These are phyloP conservation scores for Gonatopus flavifemur DNA, from an alignment of 1,140 invertebrate genomes.

Conservation along the genomic window DNA sequence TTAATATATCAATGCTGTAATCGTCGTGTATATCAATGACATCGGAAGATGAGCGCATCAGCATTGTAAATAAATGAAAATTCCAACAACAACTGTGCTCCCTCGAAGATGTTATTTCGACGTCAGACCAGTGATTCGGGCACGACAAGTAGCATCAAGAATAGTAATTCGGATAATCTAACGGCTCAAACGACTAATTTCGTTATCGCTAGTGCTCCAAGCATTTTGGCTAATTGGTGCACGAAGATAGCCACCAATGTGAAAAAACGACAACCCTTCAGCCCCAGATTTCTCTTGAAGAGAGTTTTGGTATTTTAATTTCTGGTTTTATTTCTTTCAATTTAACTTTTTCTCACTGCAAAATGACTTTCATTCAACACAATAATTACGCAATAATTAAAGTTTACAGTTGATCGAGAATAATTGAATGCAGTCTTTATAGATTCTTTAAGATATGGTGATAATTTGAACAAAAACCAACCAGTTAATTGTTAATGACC, in stretches of 20 bases:
- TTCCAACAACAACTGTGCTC: constrained; percentile 3
- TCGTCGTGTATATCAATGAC: no score
- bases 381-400: constrained; percentile 1
- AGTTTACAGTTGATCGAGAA: not conserved
- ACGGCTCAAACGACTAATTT: constrained; percentile 47
- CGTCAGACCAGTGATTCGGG: constrained; percentile 48
- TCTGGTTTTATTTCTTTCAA: not conserved
- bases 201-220: constrained; percentile 44
- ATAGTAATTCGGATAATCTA: constrained; percentile 16
- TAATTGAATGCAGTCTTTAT: no score
- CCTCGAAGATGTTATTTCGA: constrained; percentile 43
- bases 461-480: no score
- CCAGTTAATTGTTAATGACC: no score
- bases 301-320: constrained; percentile 52
- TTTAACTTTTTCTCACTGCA: not conserved
- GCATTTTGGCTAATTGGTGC: constrained; percentile 55
- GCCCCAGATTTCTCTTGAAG: constrained; percentile 52
- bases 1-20: no score
- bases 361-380: not conserved
- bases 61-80: not conserved
- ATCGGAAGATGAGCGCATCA: no score
- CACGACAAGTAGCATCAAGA: constrained; percentile 29
- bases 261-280: constrained; percentile 52
- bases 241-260: constrained; percentile 55
- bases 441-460: no score